Evolutionary conservation across 2,113 vertebrate genomes (phyloP), one percentile per base, ranked within the genome.

Genomic region (Prochilodus magdalenae): DNA sequence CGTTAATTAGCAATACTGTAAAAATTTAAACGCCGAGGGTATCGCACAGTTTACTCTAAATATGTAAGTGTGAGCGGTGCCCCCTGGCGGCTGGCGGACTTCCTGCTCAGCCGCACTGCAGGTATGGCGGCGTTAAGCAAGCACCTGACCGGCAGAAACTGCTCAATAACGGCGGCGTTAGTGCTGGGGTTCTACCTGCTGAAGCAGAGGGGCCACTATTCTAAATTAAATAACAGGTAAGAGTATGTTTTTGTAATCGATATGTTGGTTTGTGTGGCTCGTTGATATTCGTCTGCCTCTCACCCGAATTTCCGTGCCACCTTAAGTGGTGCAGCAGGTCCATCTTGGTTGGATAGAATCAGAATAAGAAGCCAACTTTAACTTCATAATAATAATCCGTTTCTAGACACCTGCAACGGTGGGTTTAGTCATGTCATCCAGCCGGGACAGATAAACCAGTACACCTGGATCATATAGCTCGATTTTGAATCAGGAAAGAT

Each of bases 81-180:
- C 65, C 30, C 5, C 29, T 67, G 29, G 29, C 18, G 65, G 18
- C 65, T 10, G 29, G 65, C 18, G 53, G 53, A 57, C 80, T 76
- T 80, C 80, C 76, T 80, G 24, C 73, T 77, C 59, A 62, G 47
- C 36, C 53, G 47, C 27, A 77, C 15, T 71, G n/a, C 3, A 72
- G 89, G 92, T 85, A 99, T 98, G 97, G 97, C 96, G 92, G 93
- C 93, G 60, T 92, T 97, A 87, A 98, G 97, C 94, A 98, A 95
- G 90, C 95, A 95, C 84, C 66, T 98, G 74, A 97, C 96, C 20
- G 92, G 91, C 72, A 96, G 92, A 40, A 96, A 96, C 87, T 96
- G 94, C 36, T 95, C 96, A 77, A 88, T 96, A 87, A 95, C 95
- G 8, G 95, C 95, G 33, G 95, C 94, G 10, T 81, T 93, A 24